Conservation (phyloP, 2,113 vertebrate species). For the Phrynocephalus versicolor region DNA sequence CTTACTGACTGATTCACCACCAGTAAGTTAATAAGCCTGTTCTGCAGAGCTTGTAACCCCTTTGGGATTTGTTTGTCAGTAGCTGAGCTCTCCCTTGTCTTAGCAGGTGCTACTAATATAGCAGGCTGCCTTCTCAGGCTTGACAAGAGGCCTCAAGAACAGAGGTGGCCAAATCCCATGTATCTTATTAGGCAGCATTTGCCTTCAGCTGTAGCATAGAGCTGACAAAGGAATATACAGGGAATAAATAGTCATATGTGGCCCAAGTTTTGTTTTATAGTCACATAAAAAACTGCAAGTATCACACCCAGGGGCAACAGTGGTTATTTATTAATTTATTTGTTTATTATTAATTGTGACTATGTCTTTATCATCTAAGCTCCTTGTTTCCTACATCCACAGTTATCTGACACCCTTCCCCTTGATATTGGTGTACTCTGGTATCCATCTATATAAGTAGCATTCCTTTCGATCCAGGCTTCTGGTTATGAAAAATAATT, state of each 20-base stretch:
- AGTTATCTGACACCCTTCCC: not conserved
- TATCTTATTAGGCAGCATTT: conserved; percentile 33
- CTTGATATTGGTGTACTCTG: not conserved
- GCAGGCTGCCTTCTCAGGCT: not conserved
- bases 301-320: too few relatives aligned
- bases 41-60: not conserved
- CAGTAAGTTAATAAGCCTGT: not conserved
- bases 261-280: not conserved
- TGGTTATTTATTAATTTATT: not conserved
- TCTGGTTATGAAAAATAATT: not conserved
- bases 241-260: not conserved
- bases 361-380: not conserved
- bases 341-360: too few relatives aligned
- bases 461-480: not conserved
- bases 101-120: not conserved
- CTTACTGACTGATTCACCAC: not conserved
- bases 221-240: not conserved
- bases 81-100: not conserved
- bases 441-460: not conserved
- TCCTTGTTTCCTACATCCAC: not conserved
- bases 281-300: not conserved
- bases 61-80: conserved; percentile 8
- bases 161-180: conserved; percentile 24
- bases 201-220: not conserved
- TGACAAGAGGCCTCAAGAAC: conserved; percentile 23